Evolutionary conservation across 1,140 invertebrate genomes (phyloP), one percentile per base, ranked within the genome.

Genomic region (Drosophila yakuba): DNA sequence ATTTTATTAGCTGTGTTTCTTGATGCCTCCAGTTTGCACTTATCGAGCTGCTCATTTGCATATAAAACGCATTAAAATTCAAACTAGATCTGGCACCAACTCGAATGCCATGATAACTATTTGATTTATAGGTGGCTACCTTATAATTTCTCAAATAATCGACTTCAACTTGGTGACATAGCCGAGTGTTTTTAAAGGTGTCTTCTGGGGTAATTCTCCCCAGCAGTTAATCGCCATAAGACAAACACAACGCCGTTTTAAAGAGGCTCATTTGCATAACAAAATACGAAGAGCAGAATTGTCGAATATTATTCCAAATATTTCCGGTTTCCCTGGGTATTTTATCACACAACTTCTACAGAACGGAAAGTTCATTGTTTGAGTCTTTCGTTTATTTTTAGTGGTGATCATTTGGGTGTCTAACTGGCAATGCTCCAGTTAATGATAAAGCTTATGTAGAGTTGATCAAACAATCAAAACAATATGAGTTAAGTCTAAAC

Each of bases 261-360:
- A 74, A 64, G 14, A 57, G 35, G 28, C 47, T 85, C 61, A 85
- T 86, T 85, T 82, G 78, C 69, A 82, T 85, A 78, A 69, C 55
- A 38, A 69, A 75, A 82, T 73, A 47, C 52, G 8, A 35, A 23
- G 28, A 48, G 17, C 14, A 58, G 41, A 71, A 75, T 66, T 66
- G 73, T 75, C 52, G 47, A 66, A 75, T 43, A 75, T 54, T 66
- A 67, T 75, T 50, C 61, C 20, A 67, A 75, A 75, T 67, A 75
- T 75, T 75, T 75, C 73, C 73, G 73, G 72, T 75, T 75, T 68
- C 35, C 32, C 32, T 69, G 36, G 4, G 39, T 56, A 36, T 51
- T 62, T 23, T 55, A 50, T 56, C 59, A 35, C 50, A 25, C n/a
- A 54, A 74, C 51, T 66, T 75, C 54, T 43, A 41, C 39, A 57